Percentiles rank a stretch among this genome's conserved stretches.
Conservation (phyloP, 2,888 invertebrate species). For the Drepanosiphum platanoidis region DNA sequence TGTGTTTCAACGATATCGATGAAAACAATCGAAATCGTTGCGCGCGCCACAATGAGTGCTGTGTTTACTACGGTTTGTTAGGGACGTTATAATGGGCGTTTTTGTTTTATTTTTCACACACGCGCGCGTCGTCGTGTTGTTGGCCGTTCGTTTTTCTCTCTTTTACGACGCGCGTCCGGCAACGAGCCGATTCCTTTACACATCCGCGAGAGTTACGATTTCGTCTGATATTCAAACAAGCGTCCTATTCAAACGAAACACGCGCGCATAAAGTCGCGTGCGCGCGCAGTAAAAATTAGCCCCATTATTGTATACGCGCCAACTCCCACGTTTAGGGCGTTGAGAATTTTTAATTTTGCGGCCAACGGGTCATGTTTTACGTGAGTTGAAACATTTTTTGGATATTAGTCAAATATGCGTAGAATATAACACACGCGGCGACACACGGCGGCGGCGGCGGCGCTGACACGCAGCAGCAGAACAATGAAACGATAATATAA, state of each 20-base stretch:
- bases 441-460: too few relatives aligned
- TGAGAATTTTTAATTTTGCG: conserved; percentile 60
- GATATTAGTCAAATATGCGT: conserved; percentile 43
- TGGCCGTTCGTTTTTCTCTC: not conserved
- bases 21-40: conserved; percentile 41
- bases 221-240: conserved; percentile 30
- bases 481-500: not conserved
- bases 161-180: not conserved
- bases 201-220: conserved; percentile 30
- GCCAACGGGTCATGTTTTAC: conserved; percentile 57
- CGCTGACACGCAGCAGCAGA: not conserved
- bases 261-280: too few relatives aligned
- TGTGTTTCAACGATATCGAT: conserved; percentile 36
- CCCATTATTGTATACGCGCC: conserved; percentile 47
- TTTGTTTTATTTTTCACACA: conserved; percentile 33
- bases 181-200: too few relatives aligned
- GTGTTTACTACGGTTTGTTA: conserved; percentile 53
- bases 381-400: conserved; percentile 46
- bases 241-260: conserved; percentile 32
- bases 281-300: conserved; percentile 26
- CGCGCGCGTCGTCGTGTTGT: not conserved
- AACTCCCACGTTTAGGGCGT: conserved; percentile 48
- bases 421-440: not conserved
- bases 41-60: not conserved
- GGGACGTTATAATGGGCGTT: conserved; percentile 19